Conservation (phyloP, 2,797 vertebrate species). For the Psittacula derbiana region DNA sequence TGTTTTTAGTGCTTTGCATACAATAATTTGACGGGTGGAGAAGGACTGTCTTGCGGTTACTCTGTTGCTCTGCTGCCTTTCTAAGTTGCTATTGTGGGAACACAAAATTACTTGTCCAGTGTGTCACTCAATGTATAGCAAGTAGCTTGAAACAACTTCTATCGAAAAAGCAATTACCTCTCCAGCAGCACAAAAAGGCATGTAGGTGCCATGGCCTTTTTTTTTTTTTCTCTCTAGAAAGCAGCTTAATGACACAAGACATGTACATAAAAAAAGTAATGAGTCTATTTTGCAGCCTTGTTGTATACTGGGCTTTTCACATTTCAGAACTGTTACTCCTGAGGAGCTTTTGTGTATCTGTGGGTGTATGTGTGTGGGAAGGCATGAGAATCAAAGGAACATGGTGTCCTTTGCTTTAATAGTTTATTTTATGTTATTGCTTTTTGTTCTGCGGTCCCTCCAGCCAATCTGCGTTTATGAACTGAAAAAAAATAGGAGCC, state of each 20-base stretch:
- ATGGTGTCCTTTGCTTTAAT: slow-evolving; percentile 61
- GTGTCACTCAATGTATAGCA: slow-evolving; percentile 47
- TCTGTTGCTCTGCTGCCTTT: slow-evolving; percentile 1
- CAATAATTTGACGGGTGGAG: not conserved
- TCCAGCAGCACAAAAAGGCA: not conserved
- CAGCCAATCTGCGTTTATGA: slow-evolving; percentile 69
- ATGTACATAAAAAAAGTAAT: slow-evolving; percentile 46
- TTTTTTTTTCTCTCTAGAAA: not conserved
- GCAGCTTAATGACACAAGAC: slow-evolving; percentile 34
- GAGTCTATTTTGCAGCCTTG: slow-evolving; percentile 56
- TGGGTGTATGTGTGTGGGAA: slow-evolving; percentile 8
- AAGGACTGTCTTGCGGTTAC: not conserved
- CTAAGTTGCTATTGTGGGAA: slow-evolving; percentile 51
- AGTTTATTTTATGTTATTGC: slow-evolving; percentile 52
- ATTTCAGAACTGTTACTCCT: slow-evolving; percentile 20
- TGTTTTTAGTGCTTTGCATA: not conserved
- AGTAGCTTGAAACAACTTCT: slow-evolving; percentile 33
- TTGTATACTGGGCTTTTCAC: not conserved
- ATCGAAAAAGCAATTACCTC: slow-evolving; percentile 47
- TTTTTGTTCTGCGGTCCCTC: slow-evolving; percentile 52
- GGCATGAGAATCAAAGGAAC: slow-evolving; percentile 51
- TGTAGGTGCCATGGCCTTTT: not conserved
- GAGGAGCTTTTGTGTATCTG: not conserved
- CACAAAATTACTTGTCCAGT: slow-evolving; percentile 37
- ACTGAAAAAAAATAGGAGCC: slow-evolving; percentile 59